Evolutionary conservation across 1,140 invertebrate genomes (phyloP), one percentile per base, ranked within the genome.

Genomic region (Drosophila mojavensis): DNA sequence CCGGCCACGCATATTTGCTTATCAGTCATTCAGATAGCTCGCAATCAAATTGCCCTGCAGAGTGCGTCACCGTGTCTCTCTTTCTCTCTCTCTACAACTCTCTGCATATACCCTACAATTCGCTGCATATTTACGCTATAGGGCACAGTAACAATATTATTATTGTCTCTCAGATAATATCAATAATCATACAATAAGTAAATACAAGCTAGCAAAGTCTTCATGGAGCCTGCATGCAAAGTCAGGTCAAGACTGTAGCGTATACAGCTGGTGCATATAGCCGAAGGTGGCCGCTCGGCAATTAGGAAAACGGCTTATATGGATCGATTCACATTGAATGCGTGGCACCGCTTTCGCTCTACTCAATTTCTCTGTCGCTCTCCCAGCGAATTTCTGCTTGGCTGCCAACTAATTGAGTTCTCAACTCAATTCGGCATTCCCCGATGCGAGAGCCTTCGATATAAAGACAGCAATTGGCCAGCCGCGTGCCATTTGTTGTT

Each of bases 401-500:
- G 59, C n/a, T 73, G 47, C 61, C 77, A 78, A 47, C 67, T 63
- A 79, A 79, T 79, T 71, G 67, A 76, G 70, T 56, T 77, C 45
- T 64, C 67, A 65, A 43, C 67, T 33, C 58, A 54, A 78, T 62
- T 53, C 15, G 51, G 63, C 51, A 58, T 56, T 47, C 53, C 58
- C 13, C 41, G 10, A 39, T 13, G 76, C 26, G 80, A 83, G 83
- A 80, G 78, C 66, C 60, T 48, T 48, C 39, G 70, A 89, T 91
- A 91, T 90, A 91, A 90, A 91, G 86, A 84, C 83, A 50, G 39
- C 48, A 66, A 75, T 66, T 59, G 39, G 55, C 53, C 66, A 66
- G 71, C 73, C 67, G 62, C 75, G 78, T 89, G 88, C 86, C 86
- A 91, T 91, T 91, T 91, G 90, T 91, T 91, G 90, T 90, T 90